Percentiles rank a stretch among this genome's conserved stretches.
These are phyloP conservation scores for Emmelina monodactyla DNA, from an alignment of 2,888 invertebrate species.

Conservation along the genomic window DNA sequence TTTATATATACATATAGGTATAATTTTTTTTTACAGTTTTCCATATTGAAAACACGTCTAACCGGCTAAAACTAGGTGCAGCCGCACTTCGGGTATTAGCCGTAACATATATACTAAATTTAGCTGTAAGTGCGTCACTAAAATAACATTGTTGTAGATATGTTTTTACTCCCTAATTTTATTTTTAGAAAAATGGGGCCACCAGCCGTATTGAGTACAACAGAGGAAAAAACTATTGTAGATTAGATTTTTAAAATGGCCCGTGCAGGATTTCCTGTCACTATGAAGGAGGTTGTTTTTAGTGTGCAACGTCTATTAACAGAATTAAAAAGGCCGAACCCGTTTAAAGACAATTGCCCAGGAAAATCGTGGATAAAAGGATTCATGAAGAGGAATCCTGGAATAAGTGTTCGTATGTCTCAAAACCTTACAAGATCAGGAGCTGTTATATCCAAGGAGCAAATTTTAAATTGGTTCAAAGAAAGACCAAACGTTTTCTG, in stretches of 20 bases:
- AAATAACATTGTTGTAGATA: too few relatives aligned
- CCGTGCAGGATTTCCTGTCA: slow-evolving; percentile 15
- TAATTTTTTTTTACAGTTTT: too few relatives aligned
- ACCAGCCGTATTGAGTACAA: slow-evolving; percentile 12
- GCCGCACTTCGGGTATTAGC: too few relatives aligned
- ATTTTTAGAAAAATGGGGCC: slow-evolving; percentile 19
- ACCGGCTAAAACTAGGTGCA: too few relatives aligned
- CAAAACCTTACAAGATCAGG: slow-evolving; percentile 15
- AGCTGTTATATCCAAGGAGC: slow-evolving; percentile 16
- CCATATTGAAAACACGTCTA: too few relatives aligned
- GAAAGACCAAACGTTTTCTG: slow-evolving; percentile 6
- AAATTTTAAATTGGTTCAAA: slow-evolving; percentile 7
- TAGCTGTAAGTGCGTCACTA: too few relatives aligned
- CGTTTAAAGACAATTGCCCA: slow-evolving; percentile 12
- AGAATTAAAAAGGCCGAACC: slow-evolving; percentile 12
- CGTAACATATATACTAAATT: too few relatives aligned
- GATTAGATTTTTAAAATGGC: slow-evolving; percentile 14
- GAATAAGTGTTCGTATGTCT: slow-evolving; percentile 12
- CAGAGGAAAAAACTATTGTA: slow-evolving; percentile 14
- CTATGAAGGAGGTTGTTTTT: slow-evolving; percentile 12
- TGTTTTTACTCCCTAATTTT: too few relatives aligned
- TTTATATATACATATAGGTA: too few relatives aligned
- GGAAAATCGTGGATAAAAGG: slow-evolving; percentile 13
- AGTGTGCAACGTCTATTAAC: slow-evolving; percentile 13
- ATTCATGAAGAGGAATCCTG: slow-evolving; percentile 13